These are phyloP conservation scores for Tapera naevia DNA, from an alignment of 2,797 vertebrate genomes.

Conservation along the genomic window DNA sequence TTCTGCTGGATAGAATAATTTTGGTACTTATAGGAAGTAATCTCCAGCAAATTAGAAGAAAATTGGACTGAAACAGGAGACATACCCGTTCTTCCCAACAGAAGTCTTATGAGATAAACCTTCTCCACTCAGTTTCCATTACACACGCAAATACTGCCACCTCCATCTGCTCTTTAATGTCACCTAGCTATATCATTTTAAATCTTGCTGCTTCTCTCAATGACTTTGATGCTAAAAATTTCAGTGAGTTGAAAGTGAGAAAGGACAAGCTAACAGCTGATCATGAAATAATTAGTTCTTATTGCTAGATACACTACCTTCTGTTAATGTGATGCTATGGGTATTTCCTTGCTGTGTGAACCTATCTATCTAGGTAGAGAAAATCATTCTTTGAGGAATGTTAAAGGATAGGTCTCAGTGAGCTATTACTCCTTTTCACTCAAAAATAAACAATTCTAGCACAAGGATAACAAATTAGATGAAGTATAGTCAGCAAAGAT, in stretches of 20 bases:
- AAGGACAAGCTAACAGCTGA: neutral
- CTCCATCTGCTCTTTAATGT: neutral
- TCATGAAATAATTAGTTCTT: neutral
- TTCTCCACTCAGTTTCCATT: neutral
- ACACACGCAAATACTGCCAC: neutral
- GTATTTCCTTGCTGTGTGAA: neutral
- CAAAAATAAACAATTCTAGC: neutral
- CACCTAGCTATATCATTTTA: neutral
- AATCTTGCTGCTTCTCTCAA: neutral
- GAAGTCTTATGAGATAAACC: neutral
- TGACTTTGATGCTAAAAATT: neutral
- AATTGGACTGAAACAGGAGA: neutral
- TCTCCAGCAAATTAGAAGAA: neutral
- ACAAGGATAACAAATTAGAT: neutral
- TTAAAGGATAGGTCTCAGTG: neutral
- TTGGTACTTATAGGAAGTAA: neutral
- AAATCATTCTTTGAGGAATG: neutral
- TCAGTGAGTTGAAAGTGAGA: neutral
- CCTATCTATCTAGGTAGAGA: neutral
- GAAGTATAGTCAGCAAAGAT: neutral
- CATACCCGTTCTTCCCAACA: neutral
- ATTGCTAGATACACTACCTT: neutral
- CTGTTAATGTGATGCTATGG: neutral
- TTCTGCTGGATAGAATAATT: neutral
- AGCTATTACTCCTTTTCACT: neutral